Evolutionary conservation across 1,140 invertebrate genomes (phyloP).

Genomic region (Macrosteles quadrilineatus): DNA sequence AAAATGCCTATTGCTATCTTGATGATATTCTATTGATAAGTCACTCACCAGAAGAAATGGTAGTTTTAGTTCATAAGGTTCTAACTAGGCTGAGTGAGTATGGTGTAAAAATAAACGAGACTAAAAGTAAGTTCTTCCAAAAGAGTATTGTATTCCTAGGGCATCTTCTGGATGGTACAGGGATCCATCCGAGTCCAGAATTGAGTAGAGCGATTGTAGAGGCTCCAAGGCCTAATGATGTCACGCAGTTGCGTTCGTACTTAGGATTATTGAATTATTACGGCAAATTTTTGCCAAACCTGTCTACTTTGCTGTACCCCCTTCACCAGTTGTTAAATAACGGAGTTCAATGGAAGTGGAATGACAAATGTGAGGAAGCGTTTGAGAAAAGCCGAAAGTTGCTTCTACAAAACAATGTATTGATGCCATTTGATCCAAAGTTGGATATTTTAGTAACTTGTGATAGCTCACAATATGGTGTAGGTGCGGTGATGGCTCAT

Average conservation of each 20-base stretch:
- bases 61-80: neutral
- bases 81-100: neutral
- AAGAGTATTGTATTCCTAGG: neutral
- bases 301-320: too few relatives aligned
- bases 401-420: constrained; percentile 34
- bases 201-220: neutral
- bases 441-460: neutral
- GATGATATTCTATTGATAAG: constrained; percentile 24
- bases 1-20: neutral
- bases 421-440: constrained; percentile 42
- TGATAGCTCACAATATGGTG: neutral
- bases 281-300: constrained; percentile 23
- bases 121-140: constrained; percentile 6
- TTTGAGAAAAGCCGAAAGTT: too few relatives aligned
- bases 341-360: too few relatives aligned
- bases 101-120: neutral
- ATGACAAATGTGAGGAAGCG: too few relatives aligned
- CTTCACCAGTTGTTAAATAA: too few relatives aligned
- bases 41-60: neutral
- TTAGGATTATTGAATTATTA: constrained; percentile 26
- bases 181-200: neutral
- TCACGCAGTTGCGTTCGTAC: neutral
- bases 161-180: constrained; percentile 8
- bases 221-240: neutral
- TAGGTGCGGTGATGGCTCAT: neutral